Evolutionary conservation across 2,888 invertebrate species (phyloP).

Genomic region (Chalcis sispes): DNA sequence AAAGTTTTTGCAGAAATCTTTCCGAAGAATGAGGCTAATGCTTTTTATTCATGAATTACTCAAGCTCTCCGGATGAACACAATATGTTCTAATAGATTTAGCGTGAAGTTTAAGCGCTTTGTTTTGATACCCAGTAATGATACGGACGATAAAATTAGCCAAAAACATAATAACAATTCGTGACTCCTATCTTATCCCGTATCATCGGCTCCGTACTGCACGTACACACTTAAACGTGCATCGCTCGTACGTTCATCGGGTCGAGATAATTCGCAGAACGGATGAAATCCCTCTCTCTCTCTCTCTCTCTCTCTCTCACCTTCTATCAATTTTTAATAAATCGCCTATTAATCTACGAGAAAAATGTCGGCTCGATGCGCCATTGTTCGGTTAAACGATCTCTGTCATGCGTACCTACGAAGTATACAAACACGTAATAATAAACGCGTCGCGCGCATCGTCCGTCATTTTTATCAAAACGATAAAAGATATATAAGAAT

Average conservation of each 20-base stretch:
- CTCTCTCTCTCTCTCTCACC: neutral
- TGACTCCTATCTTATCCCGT: constrained; percentile 29
- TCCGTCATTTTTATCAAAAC: too few species aligned
- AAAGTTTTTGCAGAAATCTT: too few species aligned
- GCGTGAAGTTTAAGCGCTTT: neutral
- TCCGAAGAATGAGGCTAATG: too few species aligned
- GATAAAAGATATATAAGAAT: too few species aligned
- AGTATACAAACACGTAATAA: too few species aligned
- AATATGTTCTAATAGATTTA: constrained; percentile 11
- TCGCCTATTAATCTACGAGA: neutral
- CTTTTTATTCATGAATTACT: too few species aligned
- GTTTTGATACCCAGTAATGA: constrained; percentile 25
- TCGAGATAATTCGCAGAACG: constrained; percentile 8
- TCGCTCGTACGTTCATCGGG: neutral
- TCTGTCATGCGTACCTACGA: too few species aligned
- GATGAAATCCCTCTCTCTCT: neutral
- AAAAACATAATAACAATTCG: constrained; percentile 24
- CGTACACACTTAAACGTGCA: too few species aligned
- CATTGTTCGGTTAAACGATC: neutral
- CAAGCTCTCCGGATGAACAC: neutral
- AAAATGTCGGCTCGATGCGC: neutral
- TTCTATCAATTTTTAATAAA: neutral
- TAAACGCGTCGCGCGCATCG: too few species aligned
- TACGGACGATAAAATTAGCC: constrained; percentile 47
- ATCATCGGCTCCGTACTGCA: too few species aligned